phyloP scores from a whole-genome alignment of 2,113 vertebrate genomes.

The Prionailurus viverrinus region DNA sequence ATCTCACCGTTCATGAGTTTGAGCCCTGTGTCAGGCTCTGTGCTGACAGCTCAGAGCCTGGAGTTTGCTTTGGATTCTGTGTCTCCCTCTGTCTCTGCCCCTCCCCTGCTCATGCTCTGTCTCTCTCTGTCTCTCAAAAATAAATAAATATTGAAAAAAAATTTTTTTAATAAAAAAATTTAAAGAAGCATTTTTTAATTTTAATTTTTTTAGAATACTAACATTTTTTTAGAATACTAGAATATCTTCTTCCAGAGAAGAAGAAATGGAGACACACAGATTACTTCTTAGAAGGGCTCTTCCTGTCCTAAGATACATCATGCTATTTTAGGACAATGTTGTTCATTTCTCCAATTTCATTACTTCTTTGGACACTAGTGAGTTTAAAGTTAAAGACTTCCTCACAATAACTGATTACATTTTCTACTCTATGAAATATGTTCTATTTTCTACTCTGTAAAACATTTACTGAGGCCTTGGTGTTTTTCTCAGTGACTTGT shows the following conservation, averaged over 20 bases:
- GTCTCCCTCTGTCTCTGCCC: no score
- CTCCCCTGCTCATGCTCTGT: no score
- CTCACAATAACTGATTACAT: background rate
- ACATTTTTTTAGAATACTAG: background rate
- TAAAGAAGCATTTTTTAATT: no score
- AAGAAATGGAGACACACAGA: background rate
- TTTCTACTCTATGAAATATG: background rate
- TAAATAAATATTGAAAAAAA: no score
- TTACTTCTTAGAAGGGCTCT: background rate
- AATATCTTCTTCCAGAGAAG: background rate
- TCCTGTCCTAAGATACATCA: background rate
- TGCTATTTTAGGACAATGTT: background rate
- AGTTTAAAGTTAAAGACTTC: background rate
- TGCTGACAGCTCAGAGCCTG: no score
- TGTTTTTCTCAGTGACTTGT: background rate
- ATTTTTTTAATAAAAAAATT: no score
- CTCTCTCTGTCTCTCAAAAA: no score
- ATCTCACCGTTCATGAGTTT: no score
- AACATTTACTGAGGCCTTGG: background rate
- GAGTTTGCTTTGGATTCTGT: no score
- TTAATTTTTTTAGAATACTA: no score
- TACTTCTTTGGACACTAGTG: background rate
- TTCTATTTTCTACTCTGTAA: background rate
- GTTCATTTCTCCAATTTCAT: background rate
- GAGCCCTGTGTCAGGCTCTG: no score